These are phyloP conservation scores for Crenuchus spilurus DNA, from an alignment of 2,797 vertebrate genomes.

Conservation along the genomic window DNA sequence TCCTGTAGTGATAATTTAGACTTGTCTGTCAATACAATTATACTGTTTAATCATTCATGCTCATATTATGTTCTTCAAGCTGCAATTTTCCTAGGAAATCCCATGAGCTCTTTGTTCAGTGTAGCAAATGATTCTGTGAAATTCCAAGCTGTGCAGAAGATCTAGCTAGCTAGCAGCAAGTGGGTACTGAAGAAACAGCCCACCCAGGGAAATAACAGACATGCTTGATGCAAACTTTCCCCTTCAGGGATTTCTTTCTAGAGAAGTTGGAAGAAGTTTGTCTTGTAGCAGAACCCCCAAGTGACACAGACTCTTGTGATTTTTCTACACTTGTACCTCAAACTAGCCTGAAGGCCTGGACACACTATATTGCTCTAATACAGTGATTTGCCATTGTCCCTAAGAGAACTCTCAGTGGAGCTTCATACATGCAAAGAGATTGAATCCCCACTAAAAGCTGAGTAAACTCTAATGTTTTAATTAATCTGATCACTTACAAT, in stretches of 20 bases:
- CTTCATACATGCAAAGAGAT: neutral
- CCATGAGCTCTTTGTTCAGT: constrained; percentile 17
- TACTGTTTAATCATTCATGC: constrained; percentile 12
- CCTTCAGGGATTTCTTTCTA: constrained; percentile 13
- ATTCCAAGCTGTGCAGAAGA: neutral
- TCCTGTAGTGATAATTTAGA: neutral
- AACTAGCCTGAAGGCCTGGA: constrained; percentile 14
- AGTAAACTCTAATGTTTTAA: no score
- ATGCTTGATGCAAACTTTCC: constrained; percentile 8
- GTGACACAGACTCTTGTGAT: constrained; percentile 9
- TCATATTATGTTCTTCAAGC: constrained; percentile 1
- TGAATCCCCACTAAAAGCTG: no score
- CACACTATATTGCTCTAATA: neutral
- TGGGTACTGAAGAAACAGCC: neutral
- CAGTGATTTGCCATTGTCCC: neutral
- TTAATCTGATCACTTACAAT: no score
- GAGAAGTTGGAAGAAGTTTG: neutral
- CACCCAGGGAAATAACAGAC: constrained; percentile 17
- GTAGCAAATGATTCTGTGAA: constrained; percentile 18
- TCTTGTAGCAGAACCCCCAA: neutral
- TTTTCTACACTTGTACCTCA: neutral
- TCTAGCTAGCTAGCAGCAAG: neutral
- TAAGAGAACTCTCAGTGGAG: neutral
- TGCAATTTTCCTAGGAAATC: neutral
- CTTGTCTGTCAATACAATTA: neutral